Evolutionary conservation across 2,888 invertebrate species (phyloP).

Genomic region (Eupithecia exiguata): DNA sequence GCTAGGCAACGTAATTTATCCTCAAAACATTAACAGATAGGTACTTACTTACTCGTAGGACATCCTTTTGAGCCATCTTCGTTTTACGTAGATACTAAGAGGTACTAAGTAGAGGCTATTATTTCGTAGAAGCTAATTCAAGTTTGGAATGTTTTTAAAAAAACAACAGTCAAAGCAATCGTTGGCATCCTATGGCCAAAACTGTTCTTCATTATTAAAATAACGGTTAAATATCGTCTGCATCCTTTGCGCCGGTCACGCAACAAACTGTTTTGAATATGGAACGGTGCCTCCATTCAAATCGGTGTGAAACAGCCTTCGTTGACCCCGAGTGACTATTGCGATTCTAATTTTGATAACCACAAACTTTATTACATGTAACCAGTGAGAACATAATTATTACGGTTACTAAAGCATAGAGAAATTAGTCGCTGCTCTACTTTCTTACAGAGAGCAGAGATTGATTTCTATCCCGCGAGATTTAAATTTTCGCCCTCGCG

Average conservation of each 20-base stretch:
- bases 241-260: constrained; percentile 59
- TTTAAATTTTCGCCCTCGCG: no score
- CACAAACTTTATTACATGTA: neutral
- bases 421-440: no score
- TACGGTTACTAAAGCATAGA: no score
- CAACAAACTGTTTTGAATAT: constrained; percentile 63
- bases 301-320: constrained; percentile 58
- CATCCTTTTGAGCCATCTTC: neutral
- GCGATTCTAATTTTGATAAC: constrained; percentile 23
- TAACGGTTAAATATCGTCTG: constrained; percentile 51
- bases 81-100: no score
- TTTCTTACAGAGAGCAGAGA: no score
- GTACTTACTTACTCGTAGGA: neutral
- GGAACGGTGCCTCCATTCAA: constrained; percentile 60
- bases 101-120: no score
- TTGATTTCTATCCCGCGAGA: no score
- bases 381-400: neutral
- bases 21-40: neutral
- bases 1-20: neutral
- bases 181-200: constrained; percentile 17
- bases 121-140: neutral
- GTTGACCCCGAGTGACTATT: constrained; percentile 55
- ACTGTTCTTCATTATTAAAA: constrained; percentile 40
- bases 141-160: neutral
- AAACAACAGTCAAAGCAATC: neutral